These are phyloP conservation scores for Macrosoma leucophasiata DNA, from an alignment of 2,888 invertebrate genomes.

Conservation along the genomic window DNA sequence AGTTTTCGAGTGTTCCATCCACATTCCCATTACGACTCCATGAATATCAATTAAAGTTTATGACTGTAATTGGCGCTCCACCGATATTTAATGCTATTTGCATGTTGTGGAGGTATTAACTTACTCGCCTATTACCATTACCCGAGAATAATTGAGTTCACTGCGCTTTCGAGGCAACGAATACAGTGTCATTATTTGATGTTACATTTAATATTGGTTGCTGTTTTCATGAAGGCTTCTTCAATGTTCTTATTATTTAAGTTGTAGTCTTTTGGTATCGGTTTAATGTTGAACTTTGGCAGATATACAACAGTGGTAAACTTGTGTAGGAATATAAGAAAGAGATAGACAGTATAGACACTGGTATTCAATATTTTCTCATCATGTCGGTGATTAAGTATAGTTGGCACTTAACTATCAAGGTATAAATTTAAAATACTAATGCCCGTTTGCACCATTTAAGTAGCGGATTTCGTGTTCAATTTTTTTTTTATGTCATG, in stretches of 20 bases:
- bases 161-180: conserved; percentile 36
- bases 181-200: no score
- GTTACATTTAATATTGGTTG: not conserved
- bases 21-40: conserved; percentile 48
- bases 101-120: conserved; percentile 52
- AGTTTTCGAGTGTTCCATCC: conserved; percentile 34
- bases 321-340: no score
- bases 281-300: conserved; percentile 1
- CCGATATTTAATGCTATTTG: conserved; percentile 60
- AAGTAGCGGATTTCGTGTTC: no score
- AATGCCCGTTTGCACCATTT: no score
- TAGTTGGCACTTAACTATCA: no score
- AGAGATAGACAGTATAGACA: no score
- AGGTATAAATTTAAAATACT: no score
- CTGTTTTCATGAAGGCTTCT: no score
- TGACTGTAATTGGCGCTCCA: conserved; percentile 51
- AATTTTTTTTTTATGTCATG: no score
- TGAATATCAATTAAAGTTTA: conserved; percentile 65
- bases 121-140: conserved; percentile 42
- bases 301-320: no score
- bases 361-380: no score
- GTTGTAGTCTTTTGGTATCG: not conserved
- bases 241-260: not conserved
- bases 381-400: no score
- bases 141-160: conserved; percentile 46